Evolutionary conservation across 2,888 invertebrate species (phyloP).

Genomic region (Melinaea marsaeus): DNA sequence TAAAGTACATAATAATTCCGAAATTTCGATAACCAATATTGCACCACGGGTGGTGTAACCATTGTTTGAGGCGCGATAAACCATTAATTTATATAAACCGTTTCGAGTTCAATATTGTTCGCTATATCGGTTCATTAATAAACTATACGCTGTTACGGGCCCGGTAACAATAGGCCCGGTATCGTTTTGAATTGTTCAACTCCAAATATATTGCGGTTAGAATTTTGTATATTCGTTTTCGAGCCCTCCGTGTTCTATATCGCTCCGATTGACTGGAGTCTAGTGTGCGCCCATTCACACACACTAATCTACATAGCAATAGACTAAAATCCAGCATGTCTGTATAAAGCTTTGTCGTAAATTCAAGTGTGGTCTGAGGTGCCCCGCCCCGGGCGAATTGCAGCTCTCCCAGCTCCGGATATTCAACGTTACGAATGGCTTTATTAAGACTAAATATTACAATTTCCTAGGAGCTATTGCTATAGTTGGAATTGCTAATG

Average conservation of each 20-base stretch:
- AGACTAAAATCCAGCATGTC: conserved; percentile 36
- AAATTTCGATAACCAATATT: conserved; percentile 61
- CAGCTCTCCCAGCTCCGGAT: conserved; percentile 61
- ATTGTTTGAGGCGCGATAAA: conserved; percentile 57
- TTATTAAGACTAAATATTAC: conserved; percentile 75
- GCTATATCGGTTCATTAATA: conserved; percentile 55
- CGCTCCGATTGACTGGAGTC: conserved; percentile 34
- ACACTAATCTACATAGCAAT: conserved; percentile 30
- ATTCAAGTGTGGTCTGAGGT: conserved; percentile 45
- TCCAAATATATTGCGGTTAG: conserved; percentile 55
- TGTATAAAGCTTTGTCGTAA: conserved; percentile 55
- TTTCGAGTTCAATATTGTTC: conserved; percentile 53
- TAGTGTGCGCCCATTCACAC: conserved; percentile 30
- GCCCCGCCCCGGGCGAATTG: conserved; percentile 53
- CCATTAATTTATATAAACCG: conserved; percentile 57
- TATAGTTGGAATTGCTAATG: conserved; percentile 70
- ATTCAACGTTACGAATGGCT: conserved; percentile 70
- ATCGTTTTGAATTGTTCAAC: conserved; percentile 51
- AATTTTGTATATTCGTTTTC: conserved; percentile 43
- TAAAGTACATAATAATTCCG: conserved; percentile 44
- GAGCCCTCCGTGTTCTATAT: conserved; percentile 35
- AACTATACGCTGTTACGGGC: conserved; percentile 57
- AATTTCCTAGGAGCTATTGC: conserved; percentile 68
- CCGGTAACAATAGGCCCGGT: conserved; percentile 51
- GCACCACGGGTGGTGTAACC: conserved; percentile 48